A percentile compares a stretch with the other conserved stretches of the same genome.
Evolutionary conservation across 2,797 vertebrate species (phyloP).

Genomic region (Tamandua tetradactyla): DNA sequence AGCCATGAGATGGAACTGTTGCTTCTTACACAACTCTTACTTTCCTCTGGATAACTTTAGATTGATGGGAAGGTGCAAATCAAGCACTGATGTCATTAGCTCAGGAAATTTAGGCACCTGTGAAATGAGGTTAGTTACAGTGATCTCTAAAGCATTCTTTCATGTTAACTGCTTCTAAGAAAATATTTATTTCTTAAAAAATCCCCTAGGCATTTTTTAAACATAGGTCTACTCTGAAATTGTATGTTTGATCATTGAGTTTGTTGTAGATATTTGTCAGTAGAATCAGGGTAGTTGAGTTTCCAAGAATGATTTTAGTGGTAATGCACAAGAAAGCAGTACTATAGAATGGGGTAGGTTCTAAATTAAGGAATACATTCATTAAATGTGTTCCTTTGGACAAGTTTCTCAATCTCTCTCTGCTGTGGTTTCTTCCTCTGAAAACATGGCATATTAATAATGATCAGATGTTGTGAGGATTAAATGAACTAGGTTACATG

Average conservation of each 20-base stretch:
- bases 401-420: not conserved
- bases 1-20: not conserved
- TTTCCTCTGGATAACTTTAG: rapidly evolving
- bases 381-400: not conserved
- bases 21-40: too few relatives aligned
- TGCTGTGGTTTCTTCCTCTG: not conserved
- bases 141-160: not conserved
- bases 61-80: not conserved
- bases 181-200: not conserved
- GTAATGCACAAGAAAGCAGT: too few relatives aligned
- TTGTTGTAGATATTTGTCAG: not conserved
- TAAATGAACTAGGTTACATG: too few relatives aligned
- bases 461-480: not conserved
- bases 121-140: too few relatives aligned
- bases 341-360: not conserved
- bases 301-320: not conserved
- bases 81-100: rapidly evolving
- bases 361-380: not conserved
- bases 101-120: not conserved
- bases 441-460: not conserved
- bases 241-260: not conserved
- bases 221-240: too few relatives aligned
- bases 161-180: not conserved
- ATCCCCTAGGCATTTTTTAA: not conserved
- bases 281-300: not conserved